Evolutionary conservation across 2,888 invertebrate genomes (phyloP).

Genomic region (Mylabris sibirica): DNA sequence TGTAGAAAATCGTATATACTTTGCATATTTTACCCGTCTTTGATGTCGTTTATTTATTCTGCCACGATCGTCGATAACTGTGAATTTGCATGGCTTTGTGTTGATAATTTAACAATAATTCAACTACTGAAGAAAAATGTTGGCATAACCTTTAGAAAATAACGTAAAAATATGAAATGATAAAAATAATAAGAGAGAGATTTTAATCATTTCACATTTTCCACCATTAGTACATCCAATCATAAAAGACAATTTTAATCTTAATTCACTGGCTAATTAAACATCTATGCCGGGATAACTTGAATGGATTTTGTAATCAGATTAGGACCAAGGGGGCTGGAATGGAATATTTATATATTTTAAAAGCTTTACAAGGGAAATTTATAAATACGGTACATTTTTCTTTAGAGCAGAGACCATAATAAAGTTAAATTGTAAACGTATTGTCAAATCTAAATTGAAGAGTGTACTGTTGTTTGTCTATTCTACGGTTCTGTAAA

Average conservation of each 20-base stretch:
- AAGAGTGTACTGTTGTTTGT: neutral
- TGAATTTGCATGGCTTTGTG: constrained; percentile 51
- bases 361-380: constrained; percentile 41
- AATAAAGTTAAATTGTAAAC: neutral
- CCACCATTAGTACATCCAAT: neutral
- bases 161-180: neutral
- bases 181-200: neutral
- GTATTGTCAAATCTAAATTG: neutral
- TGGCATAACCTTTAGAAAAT: neutral
- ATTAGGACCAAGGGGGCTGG: constrained; percentile 38
- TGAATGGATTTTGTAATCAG: constrained; percentile 51
- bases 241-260: constrained; percentile 37
- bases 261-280: constrained; percentile 54
- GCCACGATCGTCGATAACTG: constrained; percentile 39
- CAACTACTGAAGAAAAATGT: neutral
- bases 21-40: constrained; percentile 39
- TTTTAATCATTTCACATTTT: neutral
- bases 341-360: constrained; percentile 44
- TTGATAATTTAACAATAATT: constrained; percentile 46
- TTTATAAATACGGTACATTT: neutral
- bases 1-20: constrained; percentile 36
- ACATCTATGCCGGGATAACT: constrained; percentile 52
- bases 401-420: neutral
- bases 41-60: constrained; percentile 36
- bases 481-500: too few species aligned